Base-by-base conservation (phyloP, 2,797 vertebrate species). In the Channa striata region DNA sequence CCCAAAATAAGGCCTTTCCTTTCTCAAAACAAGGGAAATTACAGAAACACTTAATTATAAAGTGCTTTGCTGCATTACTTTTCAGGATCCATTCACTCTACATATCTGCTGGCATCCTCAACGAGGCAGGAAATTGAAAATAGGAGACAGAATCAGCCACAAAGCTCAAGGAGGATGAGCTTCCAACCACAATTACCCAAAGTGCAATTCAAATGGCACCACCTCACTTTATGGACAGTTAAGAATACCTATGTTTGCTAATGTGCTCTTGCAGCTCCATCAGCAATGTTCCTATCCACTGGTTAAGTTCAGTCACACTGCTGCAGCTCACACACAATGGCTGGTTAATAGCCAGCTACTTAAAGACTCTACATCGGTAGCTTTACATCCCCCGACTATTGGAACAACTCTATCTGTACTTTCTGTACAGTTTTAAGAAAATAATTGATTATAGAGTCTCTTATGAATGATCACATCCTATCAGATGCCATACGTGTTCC, bases 81-180 rank as follows among this genome's bases (percentile, higher is more conserved):
- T 59, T 51, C 59, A 54, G 46, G 66, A 77, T 39, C 30, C 9
- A 40, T 72, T 61, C 76, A 59, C 63, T 54, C 59, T 49, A 48
- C 67, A 71, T 72, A 83, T 89, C 74, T 84, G 44, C 62, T 53
- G 75, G 82, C 77, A 76, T 92, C 82, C 87, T 89, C 85, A 90
- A 84, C 79, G 60, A 91, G 88, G 84, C 89, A 91, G 87, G 89
- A 93, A 93, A 92, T 92, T 93, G 91, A 91, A 92, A 88, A 77
- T 69, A 80, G 80, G 80, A 80, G 73, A 86, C 74, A 65, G 75
- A 87, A 83, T 88, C 77, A 68, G 63, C 77, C 74, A 58, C 87
- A 76, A 74, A 84, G 79, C 74, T 80, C 73, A 78, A 48, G 25
- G 68, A 85, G 74, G 83, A 83, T 78, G 89, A 84, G 83, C 84